phyloP scores from a whole-genome alignment of 1,140 invertebrate genomes.

The Drosophila bocki region DNA sequence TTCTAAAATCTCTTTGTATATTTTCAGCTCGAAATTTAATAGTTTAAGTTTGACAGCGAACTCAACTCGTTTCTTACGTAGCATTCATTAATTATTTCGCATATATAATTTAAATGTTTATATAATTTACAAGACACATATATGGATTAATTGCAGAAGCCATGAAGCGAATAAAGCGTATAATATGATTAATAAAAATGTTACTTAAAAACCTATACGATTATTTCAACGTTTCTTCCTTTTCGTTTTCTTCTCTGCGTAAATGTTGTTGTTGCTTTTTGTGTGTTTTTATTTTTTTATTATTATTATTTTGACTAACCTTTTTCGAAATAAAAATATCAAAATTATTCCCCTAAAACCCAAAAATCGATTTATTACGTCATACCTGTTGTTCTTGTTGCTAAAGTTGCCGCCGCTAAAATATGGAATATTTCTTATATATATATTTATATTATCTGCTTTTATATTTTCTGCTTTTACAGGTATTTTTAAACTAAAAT shows the following conservation, averaged over 20 bases:
- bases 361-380: slow-evolving; percentile 6
- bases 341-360: slow-evolving; percentile 8
- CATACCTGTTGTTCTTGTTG: slow-evolving; percentile 33
- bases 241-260: slow-evolving; percentile 21
- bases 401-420: slow-evolving; percentile 14
- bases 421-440: slow-evolving; percentile 7
- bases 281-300: slow-evolving; percentile 1
- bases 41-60: slow-evolving; percentile 66
- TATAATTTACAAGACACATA: slow-evolving; percentile 33
- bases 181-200: slow-evolving; percentile 70
- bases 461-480: slow-evolving; percentile 4
- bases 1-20: slow-evolving; percentile 74
- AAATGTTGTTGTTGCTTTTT: slow-evolving; percentile 13
- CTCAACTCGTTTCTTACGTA: slow-evolving; percentile 43
- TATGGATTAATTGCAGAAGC: slow-evolving; percentile 32
- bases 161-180: slow-evolving; percentile 37
- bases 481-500: not conserved
- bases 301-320: slow-evolving; percentile 34
- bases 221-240: slow-evolving; percentile 25
- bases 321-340: slow-evolving; percentile 43
- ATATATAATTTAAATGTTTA: slow-evolving; percentile 47
- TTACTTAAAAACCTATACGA: slow-evolving; percentile 52
- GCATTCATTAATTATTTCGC: slow-evolving; percentile 49
- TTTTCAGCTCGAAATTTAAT: slow-evolving; percentile 84
- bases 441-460: not conserved